Percentiles rank a stretch among this genome's conserved stretches.
Conservation (phyloP, 2,113 vertebrate genomes). For the Otolemur garnettii region DNA sequence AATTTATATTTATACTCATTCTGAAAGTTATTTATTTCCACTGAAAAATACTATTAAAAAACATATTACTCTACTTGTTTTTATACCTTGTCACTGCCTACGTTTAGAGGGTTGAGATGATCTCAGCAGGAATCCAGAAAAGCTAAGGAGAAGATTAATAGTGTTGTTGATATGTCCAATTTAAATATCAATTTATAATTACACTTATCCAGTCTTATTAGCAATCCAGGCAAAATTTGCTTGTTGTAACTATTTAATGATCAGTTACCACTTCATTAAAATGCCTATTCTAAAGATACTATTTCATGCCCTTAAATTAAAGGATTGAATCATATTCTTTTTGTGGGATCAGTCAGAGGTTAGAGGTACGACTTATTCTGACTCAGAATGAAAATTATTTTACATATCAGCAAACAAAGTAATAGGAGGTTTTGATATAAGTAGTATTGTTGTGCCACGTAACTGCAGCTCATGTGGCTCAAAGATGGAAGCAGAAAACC, state of each 20-base stretch:
- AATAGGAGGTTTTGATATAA: conserved; percentile 65
- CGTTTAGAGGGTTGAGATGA: not conserved
- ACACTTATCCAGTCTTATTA: conserved; percentile 58
- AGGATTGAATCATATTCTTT: conserved; percentile 58
- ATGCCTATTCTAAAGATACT: conserved; percentile 13
- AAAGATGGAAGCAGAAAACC: conserved; percentile 63
- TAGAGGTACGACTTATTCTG: conserved; percentile 9
- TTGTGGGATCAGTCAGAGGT: conserved; percentile 29
- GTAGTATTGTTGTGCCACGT: conserved; percentile 5
- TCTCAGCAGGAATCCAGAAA: conserved; percentile 43
- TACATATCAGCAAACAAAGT: conserved; percentile 76
- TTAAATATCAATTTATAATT: conserved; percentile 58
- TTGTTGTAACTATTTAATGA: conserved; percentile 67
- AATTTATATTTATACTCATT: not conserved
- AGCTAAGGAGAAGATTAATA: conserved; percentile 24
- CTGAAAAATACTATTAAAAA: not conserved
- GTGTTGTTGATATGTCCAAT: conserved; percentile 20
- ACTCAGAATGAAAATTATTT: conserved; percentile 68
- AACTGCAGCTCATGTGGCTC: conserved; percentile 70
- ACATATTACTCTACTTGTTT: not conserved
- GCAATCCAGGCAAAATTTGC: conserved; percentile 47
- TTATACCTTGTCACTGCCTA: not conserved
- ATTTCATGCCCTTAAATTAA: conserved; percentile 50
- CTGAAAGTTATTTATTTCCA: conserved; percentile 1
- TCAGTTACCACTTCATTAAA: conserved; percentile 70